Evolutionary conservation across 2,888 invertebrate species (phyloP).

Genomic region (Lamellibrachia columna): DNA sequence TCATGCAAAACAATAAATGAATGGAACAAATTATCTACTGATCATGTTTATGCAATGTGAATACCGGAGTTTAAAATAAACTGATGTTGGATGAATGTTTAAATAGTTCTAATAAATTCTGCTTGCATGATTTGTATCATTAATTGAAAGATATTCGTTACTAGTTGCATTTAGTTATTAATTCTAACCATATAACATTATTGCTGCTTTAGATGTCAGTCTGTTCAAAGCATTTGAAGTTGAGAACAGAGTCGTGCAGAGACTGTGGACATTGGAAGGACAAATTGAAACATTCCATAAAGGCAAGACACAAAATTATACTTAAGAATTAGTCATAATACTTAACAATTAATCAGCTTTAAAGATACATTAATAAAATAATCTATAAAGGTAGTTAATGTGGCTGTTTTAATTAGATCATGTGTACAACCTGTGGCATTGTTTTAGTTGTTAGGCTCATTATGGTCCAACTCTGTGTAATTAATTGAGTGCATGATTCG

Average conservation of each 20-base stretch:
- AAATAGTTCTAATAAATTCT: background rate
- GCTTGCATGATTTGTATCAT: background rate
- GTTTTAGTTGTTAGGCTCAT: background rate
- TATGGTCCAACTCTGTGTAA: background rate
- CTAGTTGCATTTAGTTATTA: background rate
- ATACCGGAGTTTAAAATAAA: no score
- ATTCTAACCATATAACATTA: background rate
- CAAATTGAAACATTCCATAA: background rate
- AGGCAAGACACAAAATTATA: background rate
- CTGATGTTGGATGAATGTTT: background rate
- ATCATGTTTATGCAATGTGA: no score
- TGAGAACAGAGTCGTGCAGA: background rate
- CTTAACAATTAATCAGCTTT: no score
- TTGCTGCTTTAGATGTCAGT: background rate
- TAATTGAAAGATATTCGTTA: background rate
- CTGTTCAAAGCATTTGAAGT: background rate
- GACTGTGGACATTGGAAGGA: background rate
- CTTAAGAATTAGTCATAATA: no score
- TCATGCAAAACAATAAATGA: no score
- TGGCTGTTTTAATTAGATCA: background rate
- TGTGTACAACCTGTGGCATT: background rate
- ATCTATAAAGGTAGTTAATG: background rate
- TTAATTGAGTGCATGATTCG: background rate
- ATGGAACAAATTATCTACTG: no score
- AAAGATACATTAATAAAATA: background rate